Evolutionary conservation across 1,140 invertebrate genomes (phyloP).

Genomic region (Babylonia areolata): DNA sequence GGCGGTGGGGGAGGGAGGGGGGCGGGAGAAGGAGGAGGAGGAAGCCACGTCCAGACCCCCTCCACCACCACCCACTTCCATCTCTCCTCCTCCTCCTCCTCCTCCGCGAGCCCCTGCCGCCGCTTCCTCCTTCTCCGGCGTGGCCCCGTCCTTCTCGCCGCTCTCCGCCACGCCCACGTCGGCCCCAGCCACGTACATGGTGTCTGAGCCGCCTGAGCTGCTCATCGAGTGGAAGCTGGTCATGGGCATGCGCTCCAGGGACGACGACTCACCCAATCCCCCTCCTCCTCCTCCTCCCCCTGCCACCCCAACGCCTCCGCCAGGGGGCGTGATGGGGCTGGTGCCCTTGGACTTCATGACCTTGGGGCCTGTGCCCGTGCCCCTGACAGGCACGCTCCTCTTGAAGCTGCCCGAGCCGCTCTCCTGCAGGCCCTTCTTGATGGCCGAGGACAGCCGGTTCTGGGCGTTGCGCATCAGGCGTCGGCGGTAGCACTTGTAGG

Average conservation of each 20-base stretch:
- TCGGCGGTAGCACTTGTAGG: slow-evolving; percentile 70
- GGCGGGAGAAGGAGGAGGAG: slow-evolving; percentile 60
- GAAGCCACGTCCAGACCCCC: not conserved
- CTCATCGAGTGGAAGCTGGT: slow-evolving; percentile 54
- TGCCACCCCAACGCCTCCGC: no score
- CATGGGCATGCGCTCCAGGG: slow-evolving; percentile 54
- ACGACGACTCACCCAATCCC: not conserved
- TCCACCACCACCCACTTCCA: no score
- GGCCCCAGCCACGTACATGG: slow-evolving; percentile 44
- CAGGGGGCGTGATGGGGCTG: slow-evolving; percentile 64
- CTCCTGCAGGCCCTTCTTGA: slow-evolving; percentile 73
- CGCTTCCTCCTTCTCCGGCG: slow-evolving; percentile 80
- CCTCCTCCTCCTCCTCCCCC: slow-evolving; percentile 34
- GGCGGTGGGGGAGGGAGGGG: slow-evolving; percentile 77
- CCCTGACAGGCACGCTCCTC: slow-evolving; percentile 52
- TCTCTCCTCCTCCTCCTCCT: not conserved
- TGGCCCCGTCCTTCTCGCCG: slow-evolving; percentile 78
- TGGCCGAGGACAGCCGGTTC: slow-evolving; percentile 72
- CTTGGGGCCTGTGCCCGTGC: slow-evolving; percentile 48
- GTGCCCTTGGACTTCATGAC: slow-evolving; percentile 70
- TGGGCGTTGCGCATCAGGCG: slow-evolving; percentile 66
- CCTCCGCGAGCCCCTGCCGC: not conserved
- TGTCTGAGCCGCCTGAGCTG: slow-evolving; percentile 51
- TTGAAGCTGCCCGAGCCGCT: slow-evolving; percentile 61
- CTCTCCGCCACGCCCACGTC: slow-evolving; percentile 64